phyloP scores from a whole-genome alignment of 2,888 invertebrate genomes.

The Drosophila algonquin region DNA sequence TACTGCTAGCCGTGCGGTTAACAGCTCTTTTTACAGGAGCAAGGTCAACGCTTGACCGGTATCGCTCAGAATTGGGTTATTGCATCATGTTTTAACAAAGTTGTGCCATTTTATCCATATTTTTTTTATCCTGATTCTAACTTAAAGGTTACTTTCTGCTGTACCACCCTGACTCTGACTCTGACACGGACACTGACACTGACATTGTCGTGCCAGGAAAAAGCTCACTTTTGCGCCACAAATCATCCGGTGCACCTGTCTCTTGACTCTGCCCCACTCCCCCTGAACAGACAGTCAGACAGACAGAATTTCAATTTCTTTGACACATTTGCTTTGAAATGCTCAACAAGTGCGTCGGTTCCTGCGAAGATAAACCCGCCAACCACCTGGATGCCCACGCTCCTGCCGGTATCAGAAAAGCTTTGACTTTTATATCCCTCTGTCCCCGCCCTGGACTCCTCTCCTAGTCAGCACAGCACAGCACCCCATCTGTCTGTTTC shows the following conservation, averaged over 20 bases:
- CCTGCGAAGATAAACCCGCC: slow-evolving; percentile 61
- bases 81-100: slow-evolving; percentile 60
- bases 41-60: not conserved
- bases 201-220: not conserved
- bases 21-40: slow-evolving; percentile 29
- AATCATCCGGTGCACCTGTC: slow-evolving; percentile 1
- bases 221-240: slow-evolving; percentile 13
- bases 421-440: slow-evolving; percentile 39
- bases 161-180: slow-evolving; percentile 5
- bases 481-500: slow-evolving; percentile 16
- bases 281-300: slow-evolving; percentile 20
- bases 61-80: not conserved
- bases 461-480: not conserved
- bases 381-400: slow-evolving; percentile 2
- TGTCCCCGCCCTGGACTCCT: slow-evolving; percentile 6
- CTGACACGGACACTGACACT: slow-evolving; percentile 1
- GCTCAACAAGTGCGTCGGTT: slow-evolving; percentile 67
- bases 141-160: slow-evolving; percentile 46
- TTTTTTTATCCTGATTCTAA: slow-evolving; percentile 14
- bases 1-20: not conserved
- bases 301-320: slow-evolving; percentile 74
- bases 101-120: slow-evolving; percentile 43
- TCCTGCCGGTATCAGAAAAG: slow-evolving; percentile 27
- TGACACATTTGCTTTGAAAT: slow-evolving; percentile 65
- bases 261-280: slow-evolving; percentile 11